A percentile compares a stretch with the other conserved stretches of the same genome.
Conservation (phyloP, 2,888 invertebrate species). For the Troides helena region DNA sequence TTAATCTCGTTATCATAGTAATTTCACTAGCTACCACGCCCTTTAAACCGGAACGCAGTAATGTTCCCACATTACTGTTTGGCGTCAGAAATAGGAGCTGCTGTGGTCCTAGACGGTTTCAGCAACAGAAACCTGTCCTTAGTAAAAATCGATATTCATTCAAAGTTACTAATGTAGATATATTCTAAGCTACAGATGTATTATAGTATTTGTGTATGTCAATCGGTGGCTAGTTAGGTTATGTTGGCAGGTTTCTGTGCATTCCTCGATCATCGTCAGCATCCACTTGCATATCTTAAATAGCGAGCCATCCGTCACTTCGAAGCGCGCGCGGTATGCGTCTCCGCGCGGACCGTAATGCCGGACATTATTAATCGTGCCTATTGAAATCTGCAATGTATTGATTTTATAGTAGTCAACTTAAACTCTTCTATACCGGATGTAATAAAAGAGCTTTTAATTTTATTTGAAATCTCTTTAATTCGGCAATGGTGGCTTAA, state of each 20-base stretch:
- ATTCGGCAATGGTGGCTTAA: background rate
- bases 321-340: slow-evolving; percentile 47
- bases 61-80: too few relatives aligned
- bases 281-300: slow-evolving; percentile 54
- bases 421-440: too few relatives aligned
- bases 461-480: too few relatives aligned
- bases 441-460: too few relatives aligned
- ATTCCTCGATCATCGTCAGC: slow-evolving; percentile 37
- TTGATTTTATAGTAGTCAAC: background rate
- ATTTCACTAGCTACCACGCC: too few relatives aligned
- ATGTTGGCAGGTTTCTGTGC: slow-evolving; percentile 12
- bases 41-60: too few relatives aligned
- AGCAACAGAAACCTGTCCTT: too few relatives aligned
- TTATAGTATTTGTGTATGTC: background rate
- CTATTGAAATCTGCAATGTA: slow-evolving; percentile 23
- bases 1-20: too few relatives aligned
- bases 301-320: slow-evolving; percentile 43
- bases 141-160: too few relatives aligned
- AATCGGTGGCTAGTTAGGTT: slow-evolving; percentile 5
- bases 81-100: too few relatives aligned
- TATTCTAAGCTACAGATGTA: background rate
- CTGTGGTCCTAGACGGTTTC: too few relatives aligned
- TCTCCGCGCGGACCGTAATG: slow-evolving; percentile 42
- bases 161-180: too few relatives aligned
- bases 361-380: slow-evolving; percentile 26